phyloP scores from a whole-genome alignment of 1,140 invertebrate genomes.

The Steinernema khuongi region DNA sequence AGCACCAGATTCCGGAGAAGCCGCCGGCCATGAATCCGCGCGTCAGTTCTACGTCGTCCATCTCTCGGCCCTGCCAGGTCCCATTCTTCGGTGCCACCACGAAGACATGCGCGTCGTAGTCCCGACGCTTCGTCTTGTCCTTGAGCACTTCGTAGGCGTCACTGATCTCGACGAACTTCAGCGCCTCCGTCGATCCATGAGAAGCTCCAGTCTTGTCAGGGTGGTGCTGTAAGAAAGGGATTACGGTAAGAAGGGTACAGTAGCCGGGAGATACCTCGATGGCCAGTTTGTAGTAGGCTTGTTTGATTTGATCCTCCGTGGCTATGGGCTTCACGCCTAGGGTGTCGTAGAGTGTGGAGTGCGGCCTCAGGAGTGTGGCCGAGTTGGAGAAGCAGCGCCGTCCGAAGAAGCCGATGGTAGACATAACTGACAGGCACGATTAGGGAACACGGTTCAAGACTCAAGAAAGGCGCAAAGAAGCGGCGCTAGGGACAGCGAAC shows the following conservation, averaged over 20 bases:
- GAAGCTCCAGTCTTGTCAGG: conserved; percentile 3
- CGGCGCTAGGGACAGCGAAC: background rate
- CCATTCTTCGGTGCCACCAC: background rate
- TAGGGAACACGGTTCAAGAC: background rate
- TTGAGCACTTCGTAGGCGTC: background rate
- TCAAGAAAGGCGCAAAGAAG: background rate
- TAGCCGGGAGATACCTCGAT: background rate
- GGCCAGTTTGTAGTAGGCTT: background rate
- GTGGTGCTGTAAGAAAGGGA: background rate
- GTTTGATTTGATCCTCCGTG: background rate
- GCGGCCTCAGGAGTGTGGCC: background rate
- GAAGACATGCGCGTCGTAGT: background rate
- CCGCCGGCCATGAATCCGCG: background rate
- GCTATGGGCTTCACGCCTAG: background rate
- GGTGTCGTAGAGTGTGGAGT: background rate
- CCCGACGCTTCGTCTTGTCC: background rate
- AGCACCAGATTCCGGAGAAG: background rate
- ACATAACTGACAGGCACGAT: background rate
- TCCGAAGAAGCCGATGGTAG: conserved; percentile 4
- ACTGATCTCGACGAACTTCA: background rate
- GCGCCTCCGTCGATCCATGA: background rate
- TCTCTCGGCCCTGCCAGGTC: no score
- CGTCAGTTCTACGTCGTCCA: background rate
- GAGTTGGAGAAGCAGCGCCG: conserved; percentile 5
- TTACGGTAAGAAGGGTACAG: background rate